These are phyloP conservation scores for Antechinus flavipes DNA, from an alignment of 2,113 vertebrate genomes.

Conservation along the genomic window DNA sequence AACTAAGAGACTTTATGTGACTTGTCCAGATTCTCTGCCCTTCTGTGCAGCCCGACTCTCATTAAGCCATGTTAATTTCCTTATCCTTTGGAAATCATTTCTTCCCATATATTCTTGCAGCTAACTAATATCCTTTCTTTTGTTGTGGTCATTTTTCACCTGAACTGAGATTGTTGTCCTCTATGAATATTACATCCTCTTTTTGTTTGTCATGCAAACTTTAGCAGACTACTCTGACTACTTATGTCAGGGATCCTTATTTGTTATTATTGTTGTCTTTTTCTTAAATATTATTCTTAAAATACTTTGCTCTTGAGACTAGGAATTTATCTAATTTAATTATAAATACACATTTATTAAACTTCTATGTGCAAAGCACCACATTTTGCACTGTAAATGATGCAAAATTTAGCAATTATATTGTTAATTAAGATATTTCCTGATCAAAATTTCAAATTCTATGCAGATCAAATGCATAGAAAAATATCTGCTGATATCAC, in stretches of 20 bases:
- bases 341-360: background rate
- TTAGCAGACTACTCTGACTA: too few relatives aligned
- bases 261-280: background rate
- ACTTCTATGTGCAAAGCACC: background rate
- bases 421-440: constrained; percentile 8
- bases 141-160: rapidly evolving
- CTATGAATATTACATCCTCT: background rate
- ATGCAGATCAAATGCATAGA: background rate
- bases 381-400: background rate
- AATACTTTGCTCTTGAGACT: background rate
- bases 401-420: background rate
- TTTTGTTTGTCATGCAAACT: background rate
- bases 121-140: background rate
- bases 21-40: background rate
- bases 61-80: background rate
- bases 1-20: background rate
- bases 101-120: background rate
- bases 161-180: background rate
- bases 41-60: too few relatives aligned
- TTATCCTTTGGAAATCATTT: background rate
- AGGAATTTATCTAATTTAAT: background rate
- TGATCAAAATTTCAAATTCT: background rate
- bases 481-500: background rate
- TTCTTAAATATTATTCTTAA: background rate
- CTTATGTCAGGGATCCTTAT: background rate